These are phyloP conservation scores for Alloscopus bannaensis DNA, from an alignment of 2,888 invertebrate genomes.

Conservation along the genomic window DNA sequence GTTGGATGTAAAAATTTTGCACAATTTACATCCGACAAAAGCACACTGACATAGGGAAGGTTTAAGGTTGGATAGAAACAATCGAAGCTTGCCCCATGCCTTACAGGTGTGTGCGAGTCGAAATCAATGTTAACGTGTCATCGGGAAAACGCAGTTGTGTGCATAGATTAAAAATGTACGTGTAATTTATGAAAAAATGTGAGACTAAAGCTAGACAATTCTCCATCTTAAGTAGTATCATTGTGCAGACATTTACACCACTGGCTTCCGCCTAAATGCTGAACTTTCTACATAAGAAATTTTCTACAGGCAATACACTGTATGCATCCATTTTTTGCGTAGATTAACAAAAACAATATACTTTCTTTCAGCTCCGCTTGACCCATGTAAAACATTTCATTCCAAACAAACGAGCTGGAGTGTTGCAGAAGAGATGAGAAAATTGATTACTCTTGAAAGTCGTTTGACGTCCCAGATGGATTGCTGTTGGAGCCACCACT, in stretches of 20 bases:
- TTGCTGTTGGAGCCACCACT: slow-evolving; percentile 52
- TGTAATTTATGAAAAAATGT: not conserved
- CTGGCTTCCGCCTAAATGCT: not conserved
- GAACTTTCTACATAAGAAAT: not conserved
- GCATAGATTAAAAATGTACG: no score
- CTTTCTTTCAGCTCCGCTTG: not conserved
- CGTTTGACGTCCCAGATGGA: slow-evolving; percentile 46
- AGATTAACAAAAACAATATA: not conserved
- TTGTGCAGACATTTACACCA: not conserved
- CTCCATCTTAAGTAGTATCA: not conserved
- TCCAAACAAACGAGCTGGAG: not conserved
- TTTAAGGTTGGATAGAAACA: no score
- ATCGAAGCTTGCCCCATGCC: no score
- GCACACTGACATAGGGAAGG: no score
- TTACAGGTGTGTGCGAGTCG: no score
- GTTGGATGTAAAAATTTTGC: no score
- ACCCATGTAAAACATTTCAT: not conserved
- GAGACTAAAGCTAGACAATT: not conserved
- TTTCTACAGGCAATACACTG: not conserved
- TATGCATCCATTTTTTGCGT: not conserved
- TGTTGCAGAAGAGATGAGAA: not conserved
- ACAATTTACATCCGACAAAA: no score
- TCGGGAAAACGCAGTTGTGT: no score
- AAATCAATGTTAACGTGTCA: no score
- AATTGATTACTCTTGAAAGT: slow-evolving; percentile 36